Conservation (phyloP, 2,888 invertebrate species). For the Merodon equestris region DNA sequence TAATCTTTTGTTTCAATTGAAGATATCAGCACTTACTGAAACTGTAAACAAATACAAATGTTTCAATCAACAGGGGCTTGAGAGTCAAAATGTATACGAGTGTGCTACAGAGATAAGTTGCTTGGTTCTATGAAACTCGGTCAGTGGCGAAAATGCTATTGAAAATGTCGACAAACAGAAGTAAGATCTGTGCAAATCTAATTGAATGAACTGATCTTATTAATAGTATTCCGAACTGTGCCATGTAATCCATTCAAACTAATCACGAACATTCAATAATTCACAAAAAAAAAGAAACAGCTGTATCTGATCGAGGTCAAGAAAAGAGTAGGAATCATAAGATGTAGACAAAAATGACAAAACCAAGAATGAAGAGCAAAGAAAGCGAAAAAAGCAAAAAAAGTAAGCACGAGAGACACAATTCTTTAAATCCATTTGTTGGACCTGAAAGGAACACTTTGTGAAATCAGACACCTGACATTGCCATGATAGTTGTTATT, state of each 20-base stretch:
- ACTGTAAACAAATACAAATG: slow-evolving; percentile 11
- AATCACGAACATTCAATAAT: slow-evolving; percentile 7
- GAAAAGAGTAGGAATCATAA: no score
- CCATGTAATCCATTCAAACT: slow-evolving; percentile 43
- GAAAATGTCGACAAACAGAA: no score
- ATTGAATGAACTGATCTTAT: slow-evolving; percentile 14
- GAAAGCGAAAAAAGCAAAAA: background rate
- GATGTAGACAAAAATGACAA: slow-evolving; percentile 15
- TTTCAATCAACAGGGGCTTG: no score
- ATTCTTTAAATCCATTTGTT: slow-evolving; percentile 56
- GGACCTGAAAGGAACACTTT: slow-evolving; percentile 59
- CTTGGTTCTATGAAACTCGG: no score
- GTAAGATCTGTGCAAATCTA: background rate
- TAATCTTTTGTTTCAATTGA: slow-evolving; percentile 9
- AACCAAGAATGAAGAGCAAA: slow-evolving; percentile 18
- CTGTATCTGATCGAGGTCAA: slow-evolving; percentile 37
- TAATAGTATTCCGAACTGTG: slow-evolving; percentile 28
- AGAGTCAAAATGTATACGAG: no score
- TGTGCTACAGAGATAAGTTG: no score
- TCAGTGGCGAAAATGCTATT: background rate
- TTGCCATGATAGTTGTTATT: background rate
- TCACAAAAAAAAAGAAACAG: slow-evolving; percentile 11
- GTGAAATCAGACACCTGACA: slow-evolving; percentile 66
- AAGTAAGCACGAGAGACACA: slow-evolving; percentile 22
- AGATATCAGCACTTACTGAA: slow-evolving; percentile 8